A percentile compares a stretch with the other conserved stretches of the same genome.
Conservation (phyloP, 2,797 vertebrate species). For the Periparus ater region DNA sequence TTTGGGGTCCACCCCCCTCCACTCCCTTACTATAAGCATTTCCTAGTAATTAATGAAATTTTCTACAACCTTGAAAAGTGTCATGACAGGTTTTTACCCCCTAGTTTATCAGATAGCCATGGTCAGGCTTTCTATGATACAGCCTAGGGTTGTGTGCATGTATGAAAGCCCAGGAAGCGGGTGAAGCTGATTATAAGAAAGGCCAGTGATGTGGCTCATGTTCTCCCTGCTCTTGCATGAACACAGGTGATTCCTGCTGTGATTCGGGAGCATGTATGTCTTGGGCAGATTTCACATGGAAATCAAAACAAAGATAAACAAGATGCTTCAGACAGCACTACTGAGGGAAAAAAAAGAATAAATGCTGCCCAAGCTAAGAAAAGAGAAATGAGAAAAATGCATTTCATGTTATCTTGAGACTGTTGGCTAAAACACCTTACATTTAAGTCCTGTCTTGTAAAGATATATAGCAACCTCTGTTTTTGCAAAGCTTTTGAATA, state of each 20-base stretch:
- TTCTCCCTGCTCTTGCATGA: not conserved
- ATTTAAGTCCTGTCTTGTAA: conserved; percentile 17
- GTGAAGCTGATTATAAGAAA: not conserved
- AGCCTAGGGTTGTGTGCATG: not conserved
- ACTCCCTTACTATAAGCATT: not conserved
- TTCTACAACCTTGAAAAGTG: not conserved
- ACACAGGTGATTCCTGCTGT: not conserved
- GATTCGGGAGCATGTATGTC: not conserved
- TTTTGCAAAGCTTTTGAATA: not conserved
- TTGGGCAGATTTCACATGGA: not conserved
- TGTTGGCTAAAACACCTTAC: not conserved
- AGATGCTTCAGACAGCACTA: not conserved
- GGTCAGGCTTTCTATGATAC: not conserved
- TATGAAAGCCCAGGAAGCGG: not conserved
- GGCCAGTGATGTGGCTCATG: fast-evolving
- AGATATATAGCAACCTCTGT: not conserved
- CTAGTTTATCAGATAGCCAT: not conserved
- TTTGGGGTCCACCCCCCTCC: fast-evolving
- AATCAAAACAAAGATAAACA: not conserved
- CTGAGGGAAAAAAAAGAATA: not conserved
- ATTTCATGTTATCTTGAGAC: not conserved
- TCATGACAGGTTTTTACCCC: not conserved
- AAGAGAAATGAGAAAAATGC: not conserved
- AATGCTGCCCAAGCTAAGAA: not conserved
- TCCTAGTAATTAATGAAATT: not conserved